Evolutionary conservation across 2,797 vertebrate species (phyloP).

Genomic region (Alfaro cultratus): DNA sequence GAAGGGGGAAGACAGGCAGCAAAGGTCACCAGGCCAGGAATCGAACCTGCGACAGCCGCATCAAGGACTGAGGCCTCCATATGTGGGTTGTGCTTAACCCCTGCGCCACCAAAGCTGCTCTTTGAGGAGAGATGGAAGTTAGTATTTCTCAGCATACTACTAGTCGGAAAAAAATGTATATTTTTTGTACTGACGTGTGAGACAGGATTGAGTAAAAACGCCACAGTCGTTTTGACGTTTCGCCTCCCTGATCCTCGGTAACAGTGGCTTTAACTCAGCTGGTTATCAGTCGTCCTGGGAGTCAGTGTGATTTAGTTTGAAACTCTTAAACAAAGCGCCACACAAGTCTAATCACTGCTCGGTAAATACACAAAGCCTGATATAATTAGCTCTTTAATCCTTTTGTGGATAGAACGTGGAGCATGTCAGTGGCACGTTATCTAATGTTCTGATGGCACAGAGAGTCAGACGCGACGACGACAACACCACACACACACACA

Average conservation of each 20-base stretch:
- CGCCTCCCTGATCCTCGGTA: conserved; percentile 38
- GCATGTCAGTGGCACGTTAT: conserved; percentile 41
- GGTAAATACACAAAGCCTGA: conserved; percentile 69
- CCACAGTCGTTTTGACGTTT: conserved; percentile 37
- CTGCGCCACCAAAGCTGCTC: not conserved
- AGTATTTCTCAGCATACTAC: conserved; percentile 2
- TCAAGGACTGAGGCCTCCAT: no score
- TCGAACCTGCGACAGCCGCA: no score
- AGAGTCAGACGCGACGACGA: conserved; percentile 2
- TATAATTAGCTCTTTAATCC: conserved; percentile 76
- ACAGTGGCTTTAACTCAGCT: conserved; percentile 45
- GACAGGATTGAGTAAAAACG: conserved; percentile 47
- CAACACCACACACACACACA: not conserved
- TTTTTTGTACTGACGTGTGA: conserved; percentile 25
- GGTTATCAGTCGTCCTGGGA: conserved; percentile 64
- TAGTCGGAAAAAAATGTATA: not conserved
- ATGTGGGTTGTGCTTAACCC: no score
- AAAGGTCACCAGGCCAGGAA: no score
- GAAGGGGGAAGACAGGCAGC: no score
- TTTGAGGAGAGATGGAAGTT: conserved; percentile 26
- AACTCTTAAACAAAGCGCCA: conserved; percentile 68
- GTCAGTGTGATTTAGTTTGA: conserved; percentile 67
- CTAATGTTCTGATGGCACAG: conserved; percentile 44
- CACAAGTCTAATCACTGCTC: conserved; percentile 72
- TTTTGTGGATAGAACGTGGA: conserved; percentile 47